Percentiles rank a stretch among this genome's conserved stretches.
phyloP scores from a whole-genome alignment of 2,113 vertebrate species.

The Riparia riparia region DNA sequence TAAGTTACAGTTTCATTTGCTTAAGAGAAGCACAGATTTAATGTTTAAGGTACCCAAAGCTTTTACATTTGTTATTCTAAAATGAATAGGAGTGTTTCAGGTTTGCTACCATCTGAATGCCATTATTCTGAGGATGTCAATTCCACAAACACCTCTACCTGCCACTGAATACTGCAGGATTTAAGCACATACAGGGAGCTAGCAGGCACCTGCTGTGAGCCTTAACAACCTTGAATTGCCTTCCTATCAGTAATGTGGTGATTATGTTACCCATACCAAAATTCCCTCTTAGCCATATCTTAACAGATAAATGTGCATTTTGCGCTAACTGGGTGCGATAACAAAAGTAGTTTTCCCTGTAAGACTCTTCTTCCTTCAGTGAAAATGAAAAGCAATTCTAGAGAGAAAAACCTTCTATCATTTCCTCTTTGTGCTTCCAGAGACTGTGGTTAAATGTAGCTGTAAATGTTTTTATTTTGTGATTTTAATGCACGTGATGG shows the following conservation, averaged over 20 bases:
- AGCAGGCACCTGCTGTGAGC: not conserved
- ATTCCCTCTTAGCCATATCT: not conserved
- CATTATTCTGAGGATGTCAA: not conserved
- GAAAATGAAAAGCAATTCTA: not conserved
- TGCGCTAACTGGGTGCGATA: not conserved
- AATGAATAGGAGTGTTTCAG: not conserved
- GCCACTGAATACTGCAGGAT: not conserved
- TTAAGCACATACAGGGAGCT: not conserved
- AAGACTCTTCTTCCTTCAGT: not conserved
- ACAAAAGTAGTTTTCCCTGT: not conserved
- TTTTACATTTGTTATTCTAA: not conserved
- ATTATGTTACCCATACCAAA: not conserved
- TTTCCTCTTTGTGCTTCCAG: not conserved
- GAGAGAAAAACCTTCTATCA: not conserved
- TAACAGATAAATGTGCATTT: not conserved
- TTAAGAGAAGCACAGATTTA: not conserved
- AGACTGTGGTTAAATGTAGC: not conserved
- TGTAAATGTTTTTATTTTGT: slow-evolving; percentile 24
- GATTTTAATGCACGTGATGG: not conserved
- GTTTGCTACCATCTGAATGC: not conserved
- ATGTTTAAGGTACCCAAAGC: not conserved
- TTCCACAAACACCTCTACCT: not conserved
- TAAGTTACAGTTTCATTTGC: not conserved
- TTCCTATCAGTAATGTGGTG: not conserved
- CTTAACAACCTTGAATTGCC: not conserved